Percentiles rank a stretch among this genome's conserved stretches.
Conservation (phyloP, 2,888 invertebrate genomes). For the Gymnocheta viridis region DNA sequence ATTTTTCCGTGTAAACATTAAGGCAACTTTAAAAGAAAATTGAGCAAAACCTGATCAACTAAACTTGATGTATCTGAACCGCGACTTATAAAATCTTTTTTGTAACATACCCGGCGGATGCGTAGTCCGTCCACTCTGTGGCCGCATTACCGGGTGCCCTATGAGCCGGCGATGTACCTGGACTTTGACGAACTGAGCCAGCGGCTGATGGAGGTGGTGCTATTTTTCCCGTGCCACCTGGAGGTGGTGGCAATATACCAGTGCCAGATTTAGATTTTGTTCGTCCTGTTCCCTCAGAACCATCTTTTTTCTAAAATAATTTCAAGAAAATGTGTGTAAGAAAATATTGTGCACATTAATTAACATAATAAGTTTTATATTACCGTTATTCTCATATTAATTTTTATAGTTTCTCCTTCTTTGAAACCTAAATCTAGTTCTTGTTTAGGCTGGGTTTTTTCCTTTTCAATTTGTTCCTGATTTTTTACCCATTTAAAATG, state of each 20-base stretch:
- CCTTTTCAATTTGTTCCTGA: slow-evolving; percentile 90
- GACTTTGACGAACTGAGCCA: slow-evolving; percentile 78
- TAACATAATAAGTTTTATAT: too few species aligned
- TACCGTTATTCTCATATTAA: slow-evolving; percentile 98
- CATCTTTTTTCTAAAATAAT: slow-evolving; percentile 90
- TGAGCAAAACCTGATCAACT: neutral
- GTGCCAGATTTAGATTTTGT: slow-evolving; percentile 85
- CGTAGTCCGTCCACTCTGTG: slow-evolving; percentile 90
- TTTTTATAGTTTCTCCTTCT: slow-evolving; percentile 99
- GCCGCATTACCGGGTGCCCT: slow-evolving; percentile 83
- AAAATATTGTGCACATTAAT: too few species aligned
- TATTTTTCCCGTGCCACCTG: slow-evolving; percentile 86
- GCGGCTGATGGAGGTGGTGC: slow-evolving; percentile 87
- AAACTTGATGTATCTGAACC: too few species aligned
- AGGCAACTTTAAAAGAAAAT: too few species aligned
- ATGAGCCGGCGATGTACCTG: slow-evolving; percentile 88
- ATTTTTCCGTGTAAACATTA: too few species aligned
- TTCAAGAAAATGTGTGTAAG: neutral
- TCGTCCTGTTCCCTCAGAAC: slow-evolving; percentile 86
- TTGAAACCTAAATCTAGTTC: slow-evolving; percentile 98
- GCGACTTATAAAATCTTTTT: neutral
- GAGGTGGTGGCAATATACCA: slow-evolving; percentile 92
- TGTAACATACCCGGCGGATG: slow-evolving; percentile 85
- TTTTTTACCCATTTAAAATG: slow-evolving; percentile 97
- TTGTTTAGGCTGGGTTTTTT: slow-evolving; percentile 88